Conservation (phyloP, 2,113 vertebrate species). For the Alethe diademata region DNA sequence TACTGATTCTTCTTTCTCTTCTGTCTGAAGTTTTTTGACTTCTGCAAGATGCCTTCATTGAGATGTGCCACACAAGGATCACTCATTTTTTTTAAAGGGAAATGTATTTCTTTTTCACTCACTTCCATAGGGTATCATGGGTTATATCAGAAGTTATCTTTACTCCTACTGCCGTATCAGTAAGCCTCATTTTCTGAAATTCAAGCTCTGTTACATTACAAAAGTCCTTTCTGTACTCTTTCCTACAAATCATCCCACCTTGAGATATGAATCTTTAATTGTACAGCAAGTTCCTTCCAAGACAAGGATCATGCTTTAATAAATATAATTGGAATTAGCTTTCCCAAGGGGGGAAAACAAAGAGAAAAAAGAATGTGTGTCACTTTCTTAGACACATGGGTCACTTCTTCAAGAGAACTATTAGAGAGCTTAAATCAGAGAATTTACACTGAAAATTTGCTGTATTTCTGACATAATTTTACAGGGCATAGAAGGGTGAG, state of each 20-base stretch:
- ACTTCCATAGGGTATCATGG: neutral
- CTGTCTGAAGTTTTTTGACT: neutral
- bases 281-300: neutral
- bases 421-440: neutral
- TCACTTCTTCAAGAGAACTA: neutral
- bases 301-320: neutral
- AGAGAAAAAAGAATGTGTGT: neutral
- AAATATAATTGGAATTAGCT: neutral
- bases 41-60: neutral
- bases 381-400: neutral
- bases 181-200: neutral
- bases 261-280: neutral
- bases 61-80: neutral
- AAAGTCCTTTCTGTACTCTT: neutral
- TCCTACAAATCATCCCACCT: neutral
- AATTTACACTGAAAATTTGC: neutral
- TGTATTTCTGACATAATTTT: neutral
- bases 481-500: neutral
- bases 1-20: neutral
- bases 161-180: neutral
- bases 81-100: neutral
- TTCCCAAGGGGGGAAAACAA: neutral
- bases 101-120: neutral
- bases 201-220: neutral
- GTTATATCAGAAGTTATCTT: neutral